phyloP scores from a whole-genome alignment of 2,888 invertebrate species.

The Phalera bucephala region DNA sequence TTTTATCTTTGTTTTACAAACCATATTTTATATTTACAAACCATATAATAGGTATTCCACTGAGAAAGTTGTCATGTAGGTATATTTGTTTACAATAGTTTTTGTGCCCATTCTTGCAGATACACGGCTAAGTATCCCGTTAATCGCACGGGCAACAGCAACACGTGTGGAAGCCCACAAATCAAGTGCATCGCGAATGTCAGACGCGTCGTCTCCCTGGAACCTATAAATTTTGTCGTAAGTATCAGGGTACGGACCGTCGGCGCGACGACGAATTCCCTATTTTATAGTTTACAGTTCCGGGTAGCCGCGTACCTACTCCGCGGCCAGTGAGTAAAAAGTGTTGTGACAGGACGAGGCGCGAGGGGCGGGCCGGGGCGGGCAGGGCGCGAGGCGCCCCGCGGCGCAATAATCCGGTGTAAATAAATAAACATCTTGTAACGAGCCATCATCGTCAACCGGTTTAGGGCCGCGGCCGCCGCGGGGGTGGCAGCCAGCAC shows the following conservation, averaged over 20 bases:
- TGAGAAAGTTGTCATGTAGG: too few relatives aligned
- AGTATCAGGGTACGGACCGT: slow-evolving; percentile 51
- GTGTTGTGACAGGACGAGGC: slow-evolving; percentile 45
- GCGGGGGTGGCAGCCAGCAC: too few relatives aligned
- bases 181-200: slow-evolving; percentile 10
- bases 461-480: slow-evolving; percentile 30
- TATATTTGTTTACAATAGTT: too few relatives aligned
- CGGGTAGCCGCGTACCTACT: slow-evolving; percentile 37
- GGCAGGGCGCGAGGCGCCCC: slow-evolving; percentile 37
- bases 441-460: slow-evolving; percentile 35
- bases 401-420: slow-evolving; percentile 17
- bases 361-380: slow-evolving; percentile 29
- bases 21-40: too few relatives aligned
- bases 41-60: too few relatives aligned
- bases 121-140: too few relatives aligned
- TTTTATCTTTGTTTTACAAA: too few relatives aligned
- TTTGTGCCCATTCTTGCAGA: too few relatives aligned
- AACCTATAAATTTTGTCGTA: slow-evolving; percentile 59
- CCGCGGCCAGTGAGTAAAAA: slow-evolving; percentile 25
- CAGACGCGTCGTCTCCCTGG: slow-evolving; percentile 40
- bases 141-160: too few relatives aligned
- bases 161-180: slow-evolving; percentile 24
- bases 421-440: slow-evolving; percentile 35
- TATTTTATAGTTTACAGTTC: slow-evolving; percentile 36
- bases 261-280: slow-evolving; percentile 32